Evolutionary conservation across 2,797 vertebrate genomes (phyloP), one percentile per base, ranked within the genome.

Genomic region (Vireo griseus): DNA sequence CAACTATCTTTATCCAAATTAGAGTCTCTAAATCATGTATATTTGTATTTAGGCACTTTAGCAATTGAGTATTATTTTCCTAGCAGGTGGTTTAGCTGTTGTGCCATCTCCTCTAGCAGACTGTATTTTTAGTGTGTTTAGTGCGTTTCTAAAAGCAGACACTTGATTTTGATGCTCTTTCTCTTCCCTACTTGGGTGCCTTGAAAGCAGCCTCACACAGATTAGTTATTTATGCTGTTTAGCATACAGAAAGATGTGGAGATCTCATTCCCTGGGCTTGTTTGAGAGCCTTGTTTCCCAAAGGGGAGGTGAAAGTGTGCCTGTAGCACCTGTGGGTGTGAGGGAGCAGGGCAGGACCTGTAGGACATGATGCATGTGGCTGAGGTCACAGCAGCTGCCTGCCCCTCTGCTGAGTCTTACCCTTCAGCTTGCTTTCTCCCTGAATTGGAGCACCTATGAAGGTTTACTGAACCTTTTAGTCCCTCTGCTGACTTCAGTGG

Each of bases 51-150:
- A 86, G 55, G 71, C 58, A 67, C 57, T 90, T 85, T 3, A 76
- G 74, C 63, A 63, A 69, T 42, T 69, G 73, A 93, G 31, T 75
- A 79, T 73, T 94, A 82, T 86, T 95, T 92, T 91, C 86, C 59
- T 91, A 57, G 88, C 86, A 90, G 88, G 80, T 94, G 88, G 92
- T 76, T 96, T 78, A 69, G 57, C 80, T 94, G 83, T 93, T 94
- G 80, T 94, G 90, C 90, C 52, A 69, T 93, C 92, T 90, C 20
- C 48, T 78, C 77, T 31, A 91, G 74, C 67, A 71, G 62, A 59
- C 21, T 18, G 8, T 89, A 88, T 92, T 97, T 96, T 94, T 87
- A 93, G 83, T 61, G 78, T 67, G 77, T 92, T 93, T 85, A 93
- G 80, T 76, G 75, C 5, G 11, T 82, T 96, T 95, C 92, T 92